These are phyloP conservation scores for Selene dorsalis DNA, from an alignment of 2,797 vertebrate species.

Conservation along the genomic window DNA sequence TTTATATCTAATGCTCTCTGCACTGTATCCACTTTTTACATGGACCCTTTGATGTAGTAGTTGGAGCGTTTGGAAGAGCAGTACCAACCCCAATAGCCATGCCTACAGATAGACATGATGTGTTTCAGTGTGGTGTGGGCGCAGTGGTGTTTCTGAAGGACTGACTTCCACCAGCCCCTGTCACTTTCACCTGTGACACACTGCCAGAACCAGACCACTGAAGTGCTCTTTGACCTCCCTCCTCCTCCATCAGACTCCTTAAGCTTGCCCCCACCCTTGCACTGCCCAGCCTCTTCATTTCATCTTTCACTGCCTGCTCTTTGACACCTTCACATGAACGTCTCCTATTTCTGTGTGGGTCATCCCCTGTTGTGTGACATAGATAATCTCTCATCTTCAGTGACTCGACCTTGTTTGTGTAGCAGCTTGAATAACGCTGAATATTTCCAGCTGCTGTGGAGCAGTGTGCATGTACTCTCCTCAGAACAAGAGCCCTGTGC, in stretches of 20 bases:
- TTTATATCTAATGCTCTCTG: no score
- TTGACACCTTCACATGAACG: slow-evolving; percentile 31
- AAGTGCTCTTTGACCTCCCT: slow-evolving; percentile 54
- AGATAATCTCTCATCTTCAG: slow-evolving; percentile 12
- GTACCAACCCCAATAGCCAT: no score
- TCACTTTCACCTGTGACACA: slow-evolving; percentile 60
- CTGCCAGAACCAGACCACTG: slow-evolving; percentile 57
- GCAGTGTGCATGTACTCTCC: not conserved
- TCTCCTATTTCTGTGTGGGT: slow-evolving; percentile 48
- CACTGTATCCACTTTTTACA: no score
- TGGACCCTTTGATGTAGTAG: no score
- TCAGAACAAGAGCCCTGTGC: slow-evolving; percentile 18
- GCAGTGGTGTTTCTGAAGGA: slow-evolving; percentile 5
- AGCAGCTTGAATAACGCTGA: not conserved
- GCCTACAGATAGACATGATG: no score
- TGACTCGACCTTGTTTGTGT: slow-evolving; percentile 33
- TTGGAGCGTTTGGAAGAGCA: no score
- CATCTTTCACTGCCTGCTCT: not conserved
- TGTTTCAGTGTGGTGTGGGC: no score
- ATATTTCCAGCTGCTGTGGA: slow-evolving; percentile 13
- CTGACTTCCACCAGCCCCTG: slow-evolving; percentile 22
- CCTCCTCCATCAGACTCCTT: slow-evolving; percentile 17
- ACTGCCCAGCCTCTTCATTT: not conserved
- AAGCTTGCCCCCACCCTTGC: not conserved
- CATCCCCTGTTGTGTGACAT: slow-evolving; percentile 25